These are phyloP conservation scores for Acanthurus leucopareius DNA, from an alignment of 2,797 vertebrate genomes.

Conservation along the genomic window DNA sequence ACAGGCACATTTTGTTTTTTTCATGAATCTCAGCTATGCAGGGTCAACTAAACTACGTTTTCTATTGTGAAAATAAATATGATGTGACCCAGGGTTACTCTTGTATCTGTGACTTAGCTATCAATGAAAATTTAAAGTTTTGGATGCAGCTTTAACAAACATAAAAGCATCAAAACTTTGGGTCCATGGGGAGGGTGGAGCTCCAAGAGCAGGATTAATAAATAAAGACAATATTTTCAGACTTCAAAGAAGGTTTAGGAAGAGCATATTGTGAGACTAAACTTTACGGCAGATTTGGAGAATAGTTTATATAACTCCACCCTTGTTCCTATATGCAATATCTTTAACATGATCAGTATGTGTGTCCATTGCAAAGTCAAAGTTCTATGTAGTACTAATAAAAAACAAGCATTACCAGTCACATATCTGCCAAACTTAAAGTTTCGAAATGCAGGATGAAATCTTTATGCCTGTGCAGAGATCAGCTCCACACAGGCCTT, in stretches of 20 bases:
- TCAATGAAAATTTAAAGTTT: constrained; percentile 37
- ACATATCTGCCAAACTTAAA: too few species aligned
- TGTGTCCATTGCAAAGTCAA: neutral
- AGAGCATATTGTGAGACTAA: constrained; percentile 23
- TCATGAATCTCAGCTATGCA: constrained; percentile 20
- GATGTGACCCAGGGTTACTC: constrained; percentile 22
- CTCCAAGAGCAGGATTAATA: constrained; percentile 26
- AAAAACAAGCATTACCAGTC: neutral
- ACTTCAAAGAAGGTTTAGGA: constrained; percentile 51
- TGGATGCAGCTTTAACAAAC: constrained; percentile 7
- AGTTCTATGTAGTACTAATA: neutral
- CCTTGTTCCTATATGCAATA: constrained; percentile 9
- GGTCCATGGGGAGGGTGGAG: constrained; percentile 7
- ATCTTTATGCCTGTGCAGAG: too few species aligned
- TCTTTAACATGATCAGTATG: neutral
- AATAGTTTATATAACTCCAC: constrained; percentile 27
- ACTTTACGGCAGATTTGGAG: constrained; percentile 34
- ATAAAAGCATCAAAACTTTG: constrained; percentile 13
- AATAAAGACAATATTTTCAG: constrained; percentile 43
- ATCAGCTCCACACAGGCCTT: too few species aligned
- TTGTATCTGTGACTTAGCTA: constrained; percentile 10
- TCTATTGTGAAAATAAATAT: constrained; percentile 13
- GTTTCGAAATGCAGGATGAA: too few species aligned
- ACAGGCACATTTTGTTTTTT: neutral
- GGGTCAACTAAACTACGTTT: neutral